Evolutionary conservation across 2,888 invertebrate genomes (phyloP), one percentile per base, ranked within the genome.

Genomic region (Noctuana brunneofusca): DNA sequence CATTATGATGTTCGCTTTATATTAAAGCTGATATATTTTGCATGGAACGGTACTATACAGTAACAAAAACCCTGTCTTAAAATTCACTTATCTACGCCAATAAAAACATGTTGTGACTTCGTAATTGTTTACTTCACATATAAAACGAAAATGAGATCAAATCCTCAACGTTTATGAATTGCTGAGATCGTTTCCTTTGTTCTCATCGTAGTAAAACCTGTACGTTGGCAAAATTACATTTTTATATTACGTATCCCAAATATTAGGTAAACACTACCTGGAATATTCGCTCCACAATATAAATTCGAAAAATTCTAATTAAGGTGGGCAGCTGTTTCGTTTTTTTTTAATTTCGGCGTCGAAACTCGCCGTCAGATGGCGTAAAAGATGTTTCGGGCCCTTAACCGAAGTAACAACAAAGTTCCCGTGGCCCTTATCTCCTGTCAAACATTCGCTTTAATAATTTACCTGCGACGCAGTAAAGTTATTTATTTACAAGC

Each of bases 281-380:
- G 76, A 76, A 79, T 73, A 73, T 74, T 68, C 64, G 67, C 74
- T 72, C 74, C 78, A 75, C 80, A 79, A 76, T 84, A 80, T 85
- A 83, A 60, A 89, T 90, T 88, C 84, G 80, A 81, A 86, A 89
- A 87, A 89, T 85, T 89, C 86, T 90, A 89, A 89, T 90, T 89
- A 90, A 84, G 83, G 76, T 71, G 71, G 78, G 72, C 90, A 90
- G 85, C 86, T 89, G 90, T 84, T 82, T 79, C 80, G 71, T 81
- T 63, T 63, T 58, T 84, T 87, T 89, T 89, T 89, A 87, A 89
- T 89, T 89, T 90, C 78, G 83, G 69, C 80, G 73, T 73, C 78
- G 79, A 84, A 86, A 83, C 81, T 79, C 83, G 82, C 68, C 80
- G 81, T 80, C 85, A 83, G 86, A 83, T 86, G 87, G 76, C 86